Evolutionary conservation across 2,888 invertebrate species (phyloP).

Genomic region (Macrophya annulata): DNA sequence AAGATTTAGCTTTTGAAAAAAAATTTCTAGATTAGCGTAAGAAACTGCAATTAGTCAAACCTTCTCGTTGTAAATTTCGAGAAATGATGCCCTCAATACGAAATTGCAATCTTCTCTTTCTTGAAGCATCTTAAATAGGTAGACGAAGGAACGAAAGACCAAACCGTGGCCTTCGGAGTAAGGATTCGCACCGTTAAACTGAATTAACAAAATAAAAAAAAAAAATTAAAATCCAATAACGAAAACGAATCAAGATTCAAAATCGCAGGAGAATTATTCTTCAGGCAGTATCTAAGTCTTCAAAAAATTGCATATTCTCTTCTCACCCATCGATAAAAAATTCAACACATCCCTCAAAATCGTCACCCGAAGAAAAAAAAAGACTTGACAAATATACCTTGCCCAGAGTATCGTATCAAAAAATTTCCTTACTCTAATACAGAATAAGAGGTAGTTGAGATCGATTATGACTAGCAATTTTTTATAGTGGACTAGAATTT

Average conservation of each 20-base stretch:
- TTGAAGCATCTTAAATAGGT: slow-evolving; percentile 92
- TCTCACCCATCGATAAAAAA: background rate
- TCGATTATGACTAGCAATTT: background rate
- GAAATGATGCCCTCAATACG: slow-evolving; percentile 94
- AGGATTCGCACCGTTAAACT: slow-evolving; percentile 86
- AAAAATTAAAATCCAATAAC: slow-evolving; percentile 12
- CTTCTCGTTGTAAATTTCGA: slow-evolving; percentile 99
- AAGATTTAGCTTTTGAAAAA: background rate
- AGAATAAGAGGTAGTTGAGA: background rate
- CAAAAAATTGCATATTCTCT: background rate
- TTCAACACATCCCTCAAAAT: background rate
- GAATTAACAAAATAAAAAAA: slow-evolving; percentile 61
- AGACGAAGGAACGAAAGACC: slow-evolving; percentile 94
- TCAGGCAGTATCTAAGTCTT: background rate
- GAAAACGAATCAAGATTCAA: background rate
- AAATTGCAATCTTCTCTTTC: slow-evolving; percentile 90
- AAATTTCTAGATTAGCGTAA: slow-evolving; percentile 37
- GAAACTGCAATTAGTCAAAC: slow-evolving; percentile 80
- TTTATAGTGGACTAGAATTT: slow-evolving; percentile 4
- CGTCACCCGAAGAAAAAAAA: background rate
- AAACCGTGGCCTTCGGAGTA: slow-evolving; percentile 91
- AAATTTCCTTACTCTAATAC: background rate
- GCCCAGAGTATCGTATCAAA: background rate
- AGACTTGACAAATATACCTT: background rate
- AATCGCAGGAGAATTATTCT: background rate